Evolutionary conservation across 1,140 invertebrate genomes (phyloP).

Genomic region (Glomeris maerens): DNA sequence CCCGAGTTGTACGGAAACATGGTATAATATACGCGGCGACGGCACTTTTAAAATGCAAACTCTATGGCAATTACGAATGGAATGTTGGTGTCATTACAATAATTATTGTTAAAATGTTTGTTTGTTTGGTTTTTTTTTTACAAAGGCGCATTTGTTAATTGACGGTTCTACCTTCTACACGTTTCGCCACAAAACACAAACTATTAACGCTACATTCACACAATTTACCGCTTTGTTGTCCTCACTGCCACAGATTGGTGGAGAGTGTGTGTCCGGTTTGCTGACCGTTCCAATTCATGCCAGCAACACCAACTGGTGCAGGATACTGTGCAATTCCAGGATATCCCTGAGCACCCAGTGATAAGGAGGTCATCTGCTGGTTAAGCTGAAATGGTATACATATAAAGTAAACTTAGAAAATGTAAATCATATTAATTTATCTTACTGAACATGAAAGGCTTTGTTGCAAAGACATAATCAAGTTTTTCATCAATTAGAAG

Average conservation of each 20-base stretch:
- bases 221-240: not conserved
- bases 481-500: too few species aligned
- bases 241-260: constrained; percentile 39
- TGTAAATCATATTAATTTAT: too few species aligned
- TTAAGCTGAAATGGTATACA: constrained; percentile 33
- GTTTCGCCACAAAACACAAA: not conserved
- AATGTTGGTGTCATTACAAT: too few species aligned
- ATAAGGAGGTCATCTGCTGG: constrained; percentile 41
- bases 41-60: too few species aligned
- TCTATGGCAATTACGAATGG: too few species aligned
- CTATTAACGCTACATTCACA: not conserved
- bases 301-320: not conserved
- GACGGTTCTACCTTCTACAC: not conserved
- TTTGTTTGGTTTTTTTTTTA: not conserved
- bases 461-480: too few species aligned
- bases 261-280: constrained; percentile 33
- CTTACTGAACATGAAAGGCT: too few species aligned
- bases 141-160: not conserved
- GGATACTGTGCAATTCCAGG: not conserved
- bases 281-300: not conserved
- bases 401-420: not conserved
- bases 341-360: constrained; percentile 24
- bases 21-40: too few species aligned
- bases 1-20: too few species aligned
- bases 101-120: not conserved